Base-by-base conservation (phyloP, 2,113 vertebrate species). In the Cynoglossus semilaevis region DNA sequence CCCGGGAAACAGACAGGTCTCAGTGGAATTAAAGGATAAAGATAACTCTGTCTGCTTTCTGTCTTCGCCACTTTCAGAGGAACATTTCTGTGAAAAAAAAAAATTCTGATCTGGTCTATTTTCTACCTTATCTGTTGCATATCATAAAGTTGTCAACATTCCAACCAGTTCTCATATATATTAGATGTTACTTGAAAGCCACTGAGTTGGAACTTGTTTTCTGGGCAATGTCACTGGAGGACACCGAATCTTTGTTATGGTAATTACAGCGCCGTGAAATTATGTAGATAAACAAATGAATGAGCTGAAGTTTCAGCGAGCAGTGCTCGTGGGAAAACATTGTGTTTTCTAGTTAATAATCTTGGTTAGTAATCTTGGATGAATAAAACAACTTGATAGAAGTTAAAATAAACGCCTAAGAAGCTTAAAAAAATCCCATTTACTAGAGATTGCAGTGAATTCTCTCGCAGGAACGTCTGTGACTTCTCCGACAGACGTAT, bases 231-330 rank as follows among this genome's bases (percentile, higher is more conserved):
- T 74, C 80, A 84, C 72, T 42, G 1, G 74, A 88, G 86, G 77
- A 86, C 77, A 76, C 44, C 67, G 74, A 65, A 78, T 81, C 81
- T 77, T 83, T 83, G 72, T 83, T 75, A 79, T 84, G 83, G 63
- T 85, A 79, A 87, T 87, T 81, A 72, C 60, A 58, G 67, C 49
- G 67, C 72, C 67, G 54, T 63, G 58, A 83, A 85, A 83, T 83
- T 76, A 79, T 83, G 83, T 62, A 74, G 67, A 87, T 85, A 79
- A 85, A 75, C 77, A 84, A 85, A 71, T 71, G 60, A 84, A 83
- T 65, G 64, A 70, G 62, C 58, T 57, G 73, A 84, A 73, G 74
- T 85, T 85, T 71, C 49, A 61, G 74, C 14, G 37, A 72, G 72
- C 51, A 49, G 51, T 67, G 58, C 74, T 74, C 61, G 36, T 55